Evolutionary conservation across 1,140 invertebrate species (phyloP).

Genomic region (Araneus ventricosus): DNA sequence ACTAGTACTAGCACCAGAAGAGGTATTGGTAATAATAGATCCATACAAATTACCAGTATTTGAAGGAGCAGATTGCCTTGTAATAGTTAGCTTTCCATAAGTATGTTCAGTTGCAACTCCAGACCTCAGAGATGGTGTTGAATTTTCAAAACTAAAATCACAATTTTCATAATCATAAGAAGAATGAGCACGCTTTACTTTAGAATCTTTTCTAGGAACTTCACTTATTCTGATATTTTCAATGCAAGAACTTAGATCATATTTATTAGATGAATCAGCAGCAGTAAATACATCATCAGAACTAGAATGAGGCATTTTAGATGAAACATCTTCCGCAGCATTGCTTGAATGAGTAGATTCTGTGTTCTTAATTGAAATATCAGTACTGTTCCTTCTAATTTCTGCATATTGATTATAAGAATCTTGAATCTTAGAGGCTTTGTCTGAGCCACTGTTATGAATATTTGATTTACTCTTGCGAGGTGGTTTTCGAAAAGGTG

Average conservation of each 20-base stretch:
- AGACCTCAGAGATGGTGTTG: not conserved
- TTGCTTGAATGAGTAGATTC: not conserved
- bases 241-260: conserved; percentile 1
- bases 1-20: not conserved
- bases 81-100: conserved; percentile 64
- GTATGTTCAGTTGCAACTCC: conserved; percentile 47
- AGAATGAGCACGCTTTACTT: not conserved
- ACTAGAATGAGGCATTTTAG: not conserved
- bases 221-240: conserved; percentile 48
- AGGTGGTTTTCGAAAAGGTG: conserved; percentile 70
- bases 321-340: not conserved
- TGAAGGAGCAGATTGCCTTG: not conserved
- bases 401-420: conserved; percentile 52
- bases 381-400: conserved; percentile 14
- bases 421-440: not conserved
- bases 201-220: conserved; percentile 3
- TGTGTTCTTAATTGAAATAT: not conserved
- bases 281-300: not conserved
- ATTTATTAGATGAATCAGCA: not conserved
- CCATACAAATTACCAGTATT: conserved; percentile 26
- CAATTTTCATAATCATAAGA: conserved; percentile 57
- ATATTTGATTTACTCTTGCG: conserved; percentile 56
- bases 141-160: not conserved
- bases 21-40: not conserved
- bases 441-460: not conserved